Evolutionary conservation across 2,888 invertebrate species (phyloP).

Genomic region (Ethmia dodecea): DNA sequence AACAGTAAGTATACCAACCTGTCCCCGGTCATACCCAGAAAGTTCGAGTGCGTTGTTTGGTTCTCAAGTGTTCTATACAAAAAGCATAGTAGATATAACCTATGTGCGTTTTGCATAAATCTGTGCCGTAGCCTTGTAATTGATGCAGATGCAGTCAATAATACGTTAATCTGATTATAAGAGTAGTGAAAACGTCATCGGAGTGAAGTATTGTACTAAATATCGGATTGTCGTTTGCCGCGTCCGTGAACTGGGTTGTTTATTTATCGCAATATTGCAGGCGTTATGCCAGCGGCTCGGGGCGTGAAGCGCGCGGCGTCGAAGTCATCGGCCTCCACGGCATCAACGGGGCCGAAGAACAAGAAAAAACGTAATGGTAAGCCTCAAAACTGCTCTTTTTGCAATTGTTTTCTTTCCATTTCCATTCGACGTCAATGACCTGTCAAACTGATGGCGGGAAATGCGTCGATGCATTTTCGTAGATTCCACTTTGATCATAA

Average conservation of each 20-base stretch:
- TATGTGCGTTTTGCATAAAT: conserved; percentile 65
- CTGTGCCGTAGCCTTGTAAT: conserved; percentile 63
- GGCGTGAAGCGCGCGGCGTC: conserved; percentile 71
- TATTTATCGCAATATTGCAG: conserved; percentile 71
- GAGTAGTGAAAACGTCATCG: conserved; percentile 60
- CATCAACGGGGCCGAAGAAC: conserved; percentile 58
- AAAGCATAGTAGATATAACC: conserved; percentile 76
- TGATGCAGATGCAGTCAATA: conserved; percentile 52
- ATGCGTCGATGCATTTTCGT: conserved; percentile 35
- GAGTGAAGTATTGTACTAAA: conserved; percentile 38
- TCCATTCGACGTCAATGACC: conserved; percentile 70
- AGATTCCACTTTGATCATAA: too few relatives aligned
- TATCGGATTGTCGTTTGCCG: conserved; percentile 51
- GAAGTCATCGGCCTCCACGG: conserved; percentile 50
- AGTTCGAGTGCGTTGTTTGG: conserved; percentile 57
- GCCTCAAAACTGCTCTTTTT: conserved; percentile 33
- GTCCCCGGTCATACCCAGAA: conserved; percentile 1
- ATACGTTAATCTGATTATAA: conserved; percentile 59
- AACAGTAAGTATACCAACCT: conserved; percentile 62
- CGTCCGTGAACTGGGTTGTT: conserved; percentile 63
- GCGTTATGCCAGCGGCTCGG: conserved; percentile 72
- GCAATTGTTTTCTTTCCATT: conserved; percentile 70
- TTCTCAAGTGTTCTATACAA: conserved; percentile 64
- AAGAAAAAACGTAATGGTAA: conserved; percentile 74
- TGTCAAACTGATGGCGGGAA: conserved; percentile 76